These are phyloP conservation scores for Oxyscelio sp. DNA, from an alignment of 2,888 invertebrate species.

Conservation along the genomic window DNA sequence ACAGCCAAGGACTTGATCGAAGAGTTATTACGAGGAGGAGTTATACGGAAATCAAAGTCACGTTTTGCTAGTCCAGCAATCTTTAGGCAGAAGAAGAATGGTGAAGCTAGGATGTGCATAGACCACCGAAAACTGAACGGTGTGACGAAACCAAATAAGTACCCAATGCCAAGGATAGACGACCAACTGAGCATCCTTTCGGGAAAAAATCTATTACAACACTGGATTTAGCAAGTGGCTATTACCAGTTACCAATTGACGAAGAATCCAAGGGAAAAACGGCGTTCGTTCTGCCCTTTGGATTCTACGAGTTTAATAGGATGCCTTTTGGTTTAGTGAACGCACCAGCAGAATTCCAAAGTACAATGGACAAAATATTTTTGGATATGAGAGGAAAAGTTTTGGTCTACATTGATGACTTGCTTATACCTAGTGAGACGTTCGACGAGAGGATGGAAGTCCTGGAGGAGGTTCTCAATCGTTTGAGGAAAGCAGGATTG, in stretches of 20 bases:
- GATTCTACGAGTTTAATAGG: conserved; percentile 11
- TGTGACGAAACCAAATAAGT: no score
- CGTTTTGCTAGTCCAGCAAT: no score
- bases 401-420: conserved; percentile 46
- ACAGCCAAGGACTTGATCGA: no score
- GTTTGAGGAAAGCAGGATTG: not conserved
- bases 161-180: conserved; percentile 2
- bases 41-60: no score
- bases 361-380: conserved; percentile 72
- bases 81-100: no score
- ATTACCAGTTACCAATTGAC: conserved; percentile 81
- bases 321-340: conserved; percentile 21
- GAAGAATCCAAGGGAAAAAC: conserved; percentile 74
- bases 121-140: no score
- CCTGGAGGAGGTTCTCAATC: not conserved
- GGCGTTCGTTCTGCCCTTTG: conserved; percentile 26
- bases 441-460: conserved; percentile 24
- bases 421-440: conserved; percentile 48
- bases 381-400: not conserved
- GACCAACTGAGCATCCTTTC: conserved; percentile 77
- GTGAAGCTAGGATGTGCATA: no score
- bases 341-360: conserved; percentile 8
- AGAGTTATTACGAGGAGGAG: no score
- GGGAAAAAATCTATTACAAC: conserved; percentile 79
- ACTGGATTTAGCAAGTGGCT: conserved; percentile 81